Evolutionary conservation across 1,140 invertebrate genomes (phyloP).

Genomic region (Olivierus martensii): DNA sequence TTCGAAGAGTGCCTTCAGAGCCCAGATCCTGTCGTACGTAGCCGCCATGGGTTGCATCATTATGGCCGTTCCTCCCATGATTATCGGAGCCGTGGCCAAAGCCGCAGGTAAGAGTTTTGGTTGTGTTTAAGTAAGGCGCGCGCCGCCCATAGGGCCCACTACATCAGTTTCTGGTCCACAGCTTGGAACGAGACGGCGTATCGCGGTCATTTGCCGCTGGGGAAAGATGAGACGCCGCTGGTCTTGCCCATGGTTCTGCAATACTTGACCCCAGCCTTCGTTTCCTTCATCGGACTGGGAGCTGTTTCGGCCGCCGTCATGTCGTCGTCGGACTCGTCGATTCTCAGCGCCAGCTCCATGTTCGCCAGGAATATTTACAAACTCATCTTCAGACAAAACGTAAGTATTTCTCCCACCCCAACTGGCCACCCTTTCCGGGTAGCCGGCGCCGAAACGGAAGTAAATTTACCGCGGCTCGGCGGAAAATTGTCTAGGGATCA

Average conservation of each 20-base stretch:
- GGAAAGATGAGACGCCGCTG: slow-evolving; percentile 67
- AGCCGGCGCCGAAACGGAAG: too few species aligned
- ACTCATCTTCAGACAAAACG: slow-evolving; percentile 82
- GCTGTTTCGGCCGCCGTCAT: slow-evolving; percentile 97
- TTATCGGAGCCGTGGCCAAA: slow-evolving; percentile 92
- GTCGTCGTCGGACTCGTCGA: slow-evolving; percentile 96
- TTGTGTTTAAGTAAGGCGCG: not conserved
- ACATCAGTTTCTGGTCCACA: slow-evolving; percentile 36
- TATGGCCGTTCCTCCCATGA: slow-evolving; percentile 90
- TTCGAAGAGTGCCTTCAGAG: slow-evolving; percentile 79
- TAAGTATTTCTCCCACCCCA: slow-evolving; percentile 29
- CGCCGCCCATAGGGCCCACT: too few species aligned
- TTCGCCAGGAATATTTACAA: slow-evolving; percentile 97
- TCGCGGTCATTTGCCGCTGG: slow-evolving; percentile 46
- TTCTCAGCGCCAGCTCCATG: slow-evolving; percentile 93
- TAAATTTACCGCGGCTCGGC: too few species aligned
- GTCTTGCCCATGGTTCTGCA: slow-evolving; percentile 94
- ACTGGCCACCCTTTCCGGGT: too few species aligned
- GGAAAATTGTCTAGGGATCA: too few species aligned
- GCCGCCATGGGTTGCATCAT: slow-evolving; percentile 87
- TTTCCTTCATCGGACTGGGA: slow-evolving; percentile 91
- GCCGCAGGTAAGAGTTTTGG: slow-evolving; percentile 56
- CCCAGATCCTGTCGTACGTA: slow-evolving; percentile 90
- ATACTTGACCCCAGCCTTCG: slow-evolving; percentile 77
- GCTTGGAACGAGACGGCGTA: slow-evolving; percentile 89